Evolutionary conservation across 2,888 invertebrate genomes (phyloP).

Genomic region (Chironomus riparius): DNA sequence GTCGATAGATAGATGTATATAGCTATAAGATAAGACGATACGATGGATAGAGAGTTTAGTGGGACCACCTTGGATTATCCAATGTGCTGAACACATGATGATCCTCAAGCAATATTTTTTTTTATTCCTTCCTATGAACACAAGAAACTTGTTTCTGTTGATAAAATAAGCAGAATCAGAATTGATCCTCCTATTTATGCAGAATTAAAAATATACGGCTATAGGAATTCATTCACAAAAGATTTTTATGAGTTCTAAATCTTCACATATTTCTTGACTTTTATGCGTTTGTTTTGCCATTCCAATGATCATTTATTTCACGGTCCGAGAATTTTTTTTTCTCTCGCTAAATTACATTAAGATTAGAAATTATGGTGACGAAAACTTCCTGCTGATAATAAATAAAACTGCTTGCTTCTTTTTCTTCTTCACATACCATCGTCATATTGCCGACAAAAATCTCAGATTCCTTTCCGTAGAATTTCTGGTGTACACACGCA

Average conservation of each 20-base stretch:
- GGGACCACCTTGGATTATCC: conserved; percentile 16
- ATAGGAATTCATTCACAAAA: neutral
- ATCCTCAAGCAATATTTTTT: neutral
- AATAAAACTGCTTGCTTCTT: too few relatives aligned
- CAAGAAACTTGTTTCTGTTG: neutral
- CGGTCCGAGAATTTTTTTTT: neutral
- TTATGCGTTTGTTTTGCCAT: too few relatives aligned
- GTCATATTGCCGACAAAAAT: neutral
- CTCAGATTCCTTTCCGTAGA: neutral
- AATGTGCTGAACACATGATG: conserved; percentile 2
- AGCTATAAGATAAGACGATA: too few relatives aligned
- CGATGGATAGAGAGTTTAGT: neutral
- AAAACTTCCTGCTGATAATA: neutral
- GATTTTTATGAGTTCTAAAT: neutral
- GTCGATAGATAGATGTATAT: too few relatives aligned
- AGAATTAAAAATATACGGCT: neutral
- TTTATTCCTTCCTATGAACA: neutral
- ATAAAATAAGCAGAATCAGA: neutral
- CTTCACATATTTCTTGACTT: neutral
- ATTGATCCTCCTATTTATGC: neutral
- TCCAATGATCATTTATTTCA: neutral
- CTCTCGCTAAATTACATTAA: neutral
- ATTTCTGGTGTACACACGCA: neutral
- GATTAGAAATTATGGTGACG: neutral
- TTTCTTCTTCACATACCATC: too few relatives aligned